These are phyloP conservation scores for Cynopterus brachyotis DNA, from an alignment of 2,113 vertebrate species.

Conservation along the genomic window DNA sequence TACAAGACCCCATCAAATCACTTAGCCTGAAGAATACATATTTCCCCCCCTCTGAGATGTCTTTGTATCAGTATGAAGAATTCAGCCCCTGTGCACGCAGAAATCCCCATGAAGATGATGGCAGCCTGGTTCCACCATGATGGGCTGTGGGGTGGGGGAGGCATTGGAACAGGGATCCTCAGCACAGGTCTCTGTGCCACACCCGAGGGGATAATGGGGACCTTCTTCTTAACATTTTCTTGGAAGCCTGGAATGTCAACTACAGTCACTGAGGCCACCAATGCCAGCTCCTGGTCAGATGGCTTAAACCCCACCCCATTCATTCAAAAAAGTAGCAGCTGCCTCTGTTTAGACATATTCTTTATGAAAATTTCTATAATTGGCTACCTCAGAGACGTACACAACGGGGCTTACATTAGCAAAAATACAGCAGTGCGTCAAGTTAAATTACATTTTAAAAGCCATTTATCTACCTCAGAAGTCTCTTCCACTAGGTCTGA, in stretches of 20 bases:
- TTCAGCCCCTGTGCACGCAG: neutral
- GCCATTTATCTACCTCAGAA: neutral
- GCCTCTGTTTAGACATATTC: neutral
- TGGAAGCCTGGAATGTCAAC: neutral
- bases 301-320: neutral
- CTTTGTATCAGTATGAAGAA: neutral
- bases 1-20: neutral
- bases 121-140: neutral
- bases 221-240: neutral
- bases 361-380: neutral
- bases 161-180: neutral
- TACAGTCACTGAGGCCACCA: neutral
- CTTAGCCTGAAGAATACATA: neutral
- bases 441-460: constrained; percentile 45
- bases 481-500: constrained; percentile 1
- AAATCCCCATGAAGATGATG: neutral
- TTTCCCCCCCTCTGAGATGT: neutral
- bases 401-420: neutral
- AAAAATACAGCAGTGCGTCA: neutral
- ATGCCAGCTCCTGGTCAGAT: neutral
- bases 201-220: neutral
- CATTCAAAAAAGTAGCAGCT: neutral
- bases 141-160: accelerated
- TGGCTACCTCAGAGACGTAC: neutral
- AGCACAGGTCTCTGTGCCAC: neutral